These are phyloP conservation scores for Thunnus thynnus DNA, from an alignment of 2,113 vertebrate species.

Conservation along the genomic window DNA sequence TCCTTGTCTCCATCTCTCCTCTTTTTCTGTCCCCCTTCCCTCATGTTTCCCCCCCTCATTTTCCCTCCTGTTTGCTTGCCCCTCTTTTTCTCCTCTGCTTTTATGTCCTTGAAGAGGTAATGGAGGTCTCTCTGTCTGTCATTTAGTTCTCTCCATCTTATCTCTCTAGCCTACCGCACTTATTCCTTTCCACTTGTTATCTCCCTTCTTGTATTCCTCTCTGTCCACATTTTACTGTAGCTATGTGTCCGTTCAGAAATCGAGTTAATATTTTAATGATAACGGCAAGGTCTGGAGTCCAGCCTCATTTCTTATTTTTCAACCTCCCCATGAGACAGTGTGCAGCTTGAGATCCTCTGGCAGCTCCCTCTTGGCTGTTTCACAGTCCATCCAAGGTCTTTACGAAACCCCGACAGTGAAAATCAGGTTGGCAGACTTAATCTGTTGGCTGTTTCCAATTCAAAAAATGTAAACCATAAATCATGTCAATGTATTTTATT, in stretches of 20 bases:
- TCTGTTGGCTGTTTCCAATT: neutral
- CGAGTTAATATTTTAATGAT: conserved; percentile 41
- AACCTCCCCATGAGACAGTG: conserved; percentile 4
- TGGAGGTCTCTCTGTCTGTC: conserved; percentile 44
- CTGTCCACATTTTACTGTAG: conserved; percentile 6
- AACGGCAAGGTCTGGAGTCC: neutral
- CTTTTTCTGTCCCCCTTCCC: conserved; percentile 49
- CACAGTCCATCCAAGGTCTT: neutral
- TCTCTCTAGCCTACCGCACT: conserved; percentile 15
- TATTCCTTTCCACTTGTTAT: neutral
- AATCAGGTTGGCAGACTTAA: conserved; percentile 16
- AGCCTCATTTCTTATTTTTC: conserved; percentile 15
- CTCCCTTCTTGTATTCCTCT: conserved; percentile 8
- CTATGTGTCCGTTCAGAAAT: conserved; percentile 22
- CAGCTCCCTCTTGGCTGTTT: conserved; percentile 13
- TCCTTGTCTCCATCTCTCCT: conserved; percentile 50
- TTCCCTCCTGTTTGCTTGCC: conserved; percentile 60
- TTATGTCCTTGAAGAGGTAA: conserved; percentile 73
- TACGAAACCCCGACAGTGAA: conserved; percentile 23
- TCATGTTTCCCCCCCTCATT: conserved; percentile 38
- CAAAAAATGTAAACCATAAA: conserved; percentile 5
- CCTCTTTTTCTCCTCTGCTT: conserved; percentile 47
- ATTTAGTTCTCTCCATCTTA: conserved; percentile 32
- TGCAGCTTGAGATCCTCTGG: conserved; percentile 29
- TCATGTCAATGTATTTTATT: neutral